Evolutionary conservation across 1,140 invertebrate species (phyloP), one percentile per base, ranked within the genome.

Genomic region (Streblospio benedicti): DNA sequence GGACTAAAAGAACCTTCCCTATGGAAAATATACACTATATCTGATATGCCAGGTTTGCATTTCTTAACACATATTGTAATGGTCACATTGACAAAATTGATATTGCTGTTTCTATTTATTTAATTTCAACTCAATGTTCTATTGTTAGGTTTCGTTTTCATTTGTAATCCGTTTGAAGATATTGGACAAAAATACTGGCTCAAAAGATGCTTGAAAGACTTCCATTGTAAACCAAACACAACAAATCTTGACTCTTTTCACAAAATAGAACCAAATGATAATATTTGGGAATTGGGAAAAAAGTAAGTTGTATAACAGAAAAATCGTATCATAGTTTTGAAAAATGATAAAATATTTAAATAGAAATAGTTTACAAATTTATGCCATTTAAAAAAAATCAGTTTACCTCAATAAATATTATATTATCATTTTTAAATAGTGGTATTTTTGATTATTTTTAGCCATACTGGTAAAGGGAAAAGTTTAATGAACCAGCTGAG

Each of bases 131-230:
- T n/a, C n/a, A n/a, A n/a, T n/a, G n/a, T n/a, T n/a, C n/a, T n/a
- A n/a, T n/a, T n/a, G n/a, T 47, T 64, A 85, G 86, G 90, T 16
- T 80, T 93, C 30, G 78, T 91, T 66, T 82, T 90, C 45, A 87
- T 95, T 51, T 80, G 79, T 67, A 92, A 94, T 79, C 89, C 91
- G 47, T 94, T 96, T 76, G 87, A 85, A 31, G 45, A 68, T 23
- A 64, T 78, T 47, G 89, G 87, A 0, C 90, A 93, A 75, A 82
- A 84, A 57, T 87, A 86, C 74, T 95, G 91, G 91, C 86, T 89
- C 16, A 76, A 82, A 47, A 84, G 85, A 76, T 88, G 88, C 77
- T 73, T 95, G 20, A 79, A 82, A 67, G 84, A 88, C 61, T 93
- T 88, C 75, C 83, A 90, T 0, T 81, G 72, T 41, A 83, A 83